These are phyloP conservation scores for Euglossa dilemma DNA, from an alignment of 1,140 invertebrate species.

Conservation along the genomic window DNA sequence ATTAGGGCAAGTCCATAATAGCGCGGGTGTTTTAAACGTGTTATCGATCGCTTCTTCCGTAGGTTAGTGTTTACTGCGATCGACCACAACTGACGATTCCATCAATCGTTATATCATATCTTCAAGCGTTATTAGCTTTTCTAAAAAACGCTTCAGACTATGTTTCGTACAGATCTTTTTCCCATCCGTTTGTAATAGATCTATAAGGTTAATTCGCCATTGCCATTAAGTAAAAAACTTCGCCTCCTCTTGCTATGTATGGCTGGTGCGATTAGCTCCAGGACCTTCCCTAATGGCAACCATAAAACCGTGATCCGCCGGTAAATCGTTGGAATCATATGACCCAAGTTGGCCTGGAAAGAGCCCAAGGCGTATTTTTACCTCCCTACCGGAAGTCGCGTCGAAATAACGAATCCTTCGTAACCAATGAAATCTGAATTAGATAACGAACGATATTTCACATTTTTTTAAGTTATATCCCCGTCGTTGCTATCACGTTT, in stretches of 20 bases:
- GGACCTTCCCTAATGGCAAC: neutral
- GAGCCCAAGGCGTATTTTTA: neutral
- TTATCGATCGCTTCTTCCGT: neutral
- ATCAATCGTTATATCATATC: no score
- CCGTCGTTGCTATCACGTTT: no score
- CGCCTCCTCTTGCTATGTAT: neutral
- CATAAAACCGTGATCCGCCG: conserved; percentile 6
- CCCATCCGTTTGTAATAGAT: no score
- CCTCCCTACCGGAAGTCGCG: neutral
- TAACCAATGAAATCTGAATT: neutral
- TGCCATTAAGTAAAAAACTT: neutral
- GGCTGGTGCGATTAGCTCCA: neutral
- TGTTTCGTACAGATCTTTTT: neutral
- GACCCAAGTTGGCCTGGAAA: neutral
- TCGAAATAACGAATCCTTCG: neutral
- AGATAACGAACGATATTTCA: neutral
- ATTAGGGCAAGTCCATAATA: neutral
- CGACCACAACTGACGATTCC: no score
- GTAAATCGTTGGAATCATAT: conserved; percentile 13
- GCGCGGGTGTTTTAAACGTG: neutral
- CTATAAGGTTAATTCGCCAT: neutral
- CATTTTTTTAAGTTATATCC: no score
- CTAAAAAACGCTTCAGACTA: neutral
- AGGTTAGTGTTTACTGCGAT: no score
- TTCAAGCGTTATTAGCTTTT: neutral